phyloP scores from a whole-genome alignment of 2,113 vertebrate species.

The Serilophus lunatus region DNA sequence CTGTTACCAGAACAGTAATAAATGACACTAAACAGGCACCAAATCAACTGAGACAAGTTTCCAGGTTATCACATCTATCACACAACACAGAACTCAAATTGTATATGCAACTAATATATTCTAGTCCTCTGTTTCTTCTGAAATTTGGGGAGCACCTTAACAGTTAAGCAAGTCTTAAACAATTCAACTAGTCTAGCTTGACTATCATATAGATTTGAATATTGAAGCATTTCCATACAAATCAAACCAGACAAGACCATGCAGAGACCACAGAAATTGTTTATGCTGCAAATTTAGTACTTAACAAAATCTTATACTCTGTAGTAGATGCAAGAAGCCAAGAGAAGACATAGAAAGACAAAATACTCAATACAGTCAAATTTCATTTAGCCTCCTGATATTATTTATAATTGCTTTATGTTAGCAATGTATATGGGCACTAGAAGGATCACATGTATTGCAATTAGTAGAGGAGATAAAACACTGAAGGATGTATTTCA shows the following conservation, averaged over 20 bases:
- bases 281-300: background rate
- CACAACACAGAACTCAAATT: background rate
- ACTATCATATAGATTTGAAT: background rate
- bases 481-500: background rate
- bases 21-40: background rate
- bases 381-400: background rate
- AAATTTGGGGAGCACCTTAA: background rate
- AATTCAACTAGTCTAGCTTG: background rate
- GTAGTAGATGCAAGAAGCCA: background rate
- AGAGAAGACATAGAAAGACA: background rate
- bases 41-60: background rate
- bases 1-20: background rate
- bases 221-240: background rate
- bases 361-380: background rate
- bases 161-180: background rate
- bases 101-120: background rate
- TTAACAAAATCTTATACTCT: background rate
- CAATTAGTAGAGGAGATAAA: background rate
- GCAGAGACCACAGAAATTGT: background rate
- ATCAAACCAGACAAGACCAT: background rate
- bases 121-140: background rate
- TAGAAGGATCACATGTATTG: background rate
- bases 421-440: background rate
- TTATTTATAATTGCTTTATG: background rate
- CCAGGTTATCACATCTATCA: background rate